These are phyloP conservation scores for Bos taurus DNA, from an alignment of 2,113 vertebrate species.

Conservation along the genomic window ARS-UCD2.0 NC_037334.1:77851001-77851500, in stretches of 20 bases:
- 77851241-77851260: neutral
- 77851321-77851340: neutral
- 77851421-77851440: neutral
- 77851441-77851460: neutral
- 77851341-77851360: neutral
- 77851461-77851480: neutral
- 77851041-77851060: neutral
- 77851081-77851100: neutral
- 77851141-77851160: neutral
- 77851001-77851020: neutral
- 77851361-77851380: neutral
- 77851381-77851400: neutral
- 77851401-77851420: neutral
- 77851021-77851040: neutral
- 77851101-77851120: no score
- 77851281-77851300: neutral
- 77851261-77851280: neutral
- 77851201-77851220: neutral
- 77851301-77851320: neutral
- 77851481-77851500: neutral
- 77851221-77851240: neutral
- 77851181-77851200: neutral
- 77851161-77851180: neutral
- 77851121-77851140: neutral
- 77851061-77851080: neutral